These are phyloP conservation scores for Hyperopisus bebe DNA, from an alignment of 2,113 vertebrate species.

Conservation along the genomic window DNA sequence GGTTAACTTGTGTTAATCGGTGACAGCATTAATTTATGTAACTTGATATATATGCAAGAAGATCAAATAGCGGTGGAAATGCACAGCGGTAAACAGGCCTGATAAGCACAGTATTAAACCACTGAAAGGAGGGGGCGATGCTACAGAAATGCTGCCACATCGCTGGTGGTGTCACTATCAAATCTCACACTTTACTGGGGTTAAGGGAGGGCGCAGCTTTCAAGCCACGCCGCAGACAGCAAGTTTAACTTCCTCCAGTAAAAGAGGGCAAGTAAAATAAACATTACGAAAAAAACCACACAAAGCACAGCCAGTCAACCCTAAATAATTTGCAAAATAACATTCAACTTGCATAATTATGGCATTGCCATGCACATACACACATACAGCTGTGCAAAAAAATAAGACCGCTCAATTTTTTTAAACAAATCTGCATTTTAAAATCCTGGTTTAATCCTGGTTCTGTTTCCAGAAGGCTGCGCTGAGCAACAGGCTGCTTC, in stretches of 20 bases:
- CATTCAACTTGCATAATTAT: neutral
- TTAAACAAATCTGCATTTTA: too few species aligned
- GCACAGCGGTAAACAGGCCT: neutral
- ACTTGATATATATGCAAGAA: neutral
- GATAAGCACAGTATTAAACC: neutral
- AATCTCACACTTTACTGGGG: neutral
- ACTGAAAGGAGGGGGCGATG: neutral
- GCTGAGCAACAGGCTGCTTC: too few species aligned
- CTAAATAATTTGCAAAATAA: neutral
- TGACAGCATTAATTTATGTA: neutral
- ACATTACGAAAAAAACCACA: neutral
- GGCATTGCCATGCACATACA: neutral
- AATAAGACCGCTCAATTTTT: too few species aligned
- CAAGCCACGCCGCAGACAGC: neutral
- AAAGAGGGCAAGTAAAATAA: neutral
- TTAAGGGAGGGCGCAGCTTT: neutral
- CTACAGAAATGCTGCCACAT: neutral
- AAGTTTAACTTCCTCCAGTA: neutral
- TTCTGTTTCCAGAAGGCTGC: too few species aligned
- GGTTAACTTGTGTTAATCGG: neutral
- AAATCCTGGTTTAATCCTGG: too few species aligned
- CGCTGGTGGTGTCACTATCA: neutral
- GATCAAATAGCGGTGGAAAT: neutral
- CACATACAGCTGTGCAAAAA: neutral
- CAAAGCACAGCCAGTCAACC: neutral